Percentiles rank a stretch among this genome's conserved stretches.
Conservation (phyloP, 2,888 invertebrate species). For the Liopterus haemorrhoidalis region DNA sequence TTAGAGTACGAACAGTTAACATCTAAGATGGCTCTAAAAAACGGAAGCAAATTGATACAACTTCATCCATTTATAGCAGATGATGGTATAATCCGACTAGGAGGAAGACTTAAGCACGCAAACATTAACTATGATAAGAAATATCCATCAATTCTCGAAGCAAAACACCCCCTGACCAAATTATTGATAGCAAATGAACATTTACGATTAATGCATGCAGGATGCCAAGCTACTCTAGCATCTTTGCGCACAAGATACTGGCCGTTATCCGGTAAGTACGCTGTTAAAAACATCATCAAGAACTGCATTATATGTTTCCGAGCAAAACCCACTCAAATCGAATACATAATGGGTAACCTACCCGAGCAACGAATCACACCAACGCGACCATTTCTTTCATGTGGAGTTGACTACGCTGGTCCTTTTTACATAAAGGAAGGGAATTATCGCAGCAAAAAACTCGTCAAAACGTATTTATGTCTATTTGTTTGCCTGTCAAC, state of each 20-base stretch:
- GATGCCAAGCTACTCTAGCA: slow-evolving; percentile 26
- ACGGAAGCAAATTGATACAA: too few relatives aligned
- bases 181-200: slow-evolving; percentile 9
- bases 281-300: slow-evolving; percentile 17
- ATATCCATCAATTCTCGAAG: slow-evolving; percentile 4
- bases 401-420: slow-evolving; percentile 31
- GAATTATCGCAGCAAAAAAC: slow-evolving; percentile 6
- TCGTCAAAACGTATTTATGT: slow-evolving; percentile 19
- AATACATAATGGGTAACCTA: slow-evolving; percentile 30
- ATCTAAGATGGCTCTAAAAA: too few relatives aligned
- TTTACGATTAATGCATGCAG: slow-evolving; percentile 1
- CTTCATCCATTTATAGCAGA: too few relatives aligned
- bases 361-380: slow-evolving; percentile 23
- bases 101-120: too few relatives aligned
- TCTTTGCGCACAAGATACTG: slow-evolving; percentile 27
- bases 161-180: slow-evolving; percentile 5
- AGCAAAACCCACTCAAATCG: slow-evolving; percentile 3
- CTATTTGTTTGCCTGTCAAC: slow-evolving; percentile 26
- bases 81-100: too few relatives aligned
- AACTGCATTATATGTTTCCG: slow-evolving; percentile 23
- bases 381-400: slow-evolving; percentile 20
- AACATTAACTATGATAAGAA: slow-evolving; percentile 2
- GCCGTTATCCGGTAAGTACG: slow-evolving; percentile 20
- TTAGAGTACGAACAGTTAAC: too few relatives aligned
- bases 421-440: slow-evolving; percentile 23